Base-by-base conservation (phyloP, 1,140 invertebrate genomes). In the Bombus polaris region DNA sequence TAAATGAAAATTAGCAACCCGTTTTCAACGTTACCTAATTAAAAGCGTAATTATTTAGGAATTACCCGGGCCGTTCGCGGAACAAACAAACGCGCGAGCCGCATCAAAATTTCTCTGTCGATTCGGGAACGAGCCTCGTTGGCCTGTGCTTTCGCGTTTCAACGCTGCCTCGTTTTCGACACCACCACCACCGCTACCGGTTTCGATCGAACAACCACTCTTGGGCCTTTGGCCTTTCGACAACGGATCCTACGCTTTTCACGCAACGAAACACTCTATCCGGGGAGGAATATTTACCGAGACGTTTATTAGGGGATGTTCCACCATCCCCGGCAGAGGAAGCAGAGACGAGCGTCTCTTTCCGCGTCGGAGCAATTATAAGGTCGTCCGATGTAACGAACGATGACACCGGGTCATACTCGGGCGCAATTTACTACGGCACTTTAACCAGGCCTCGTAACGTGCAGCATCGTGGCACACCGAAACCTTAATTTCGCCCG, bases 21-120 rank as follows among this genome's bases (percentile, higher is more conserved):
- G 53, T 80, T 84, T 72, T 79, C 82, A 65, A 42, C 75, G 82
- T 59, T 80, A 78, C 68, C 77, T 85, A 85, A 85, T 85, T 85
- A 85, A 85, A 85, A 85, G 77, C 68, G 83, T 79, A 85, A 85
- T 85, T 85, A 85, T 85, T 85, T 80, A 71, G 76, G 32, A 80
- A 79, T 80, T 85, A 62, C 42, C 71, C 66, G 68, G 25, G 22
- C 39, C 42, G 32, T 32, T 10, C 53, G 42, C 44, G 28, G 62
- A 84, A 85, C 77, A 72, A 68, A 59, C 47, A 59, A 77, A 79
- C 74, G 28, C 28, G 6, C 35, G 53, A 65, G 37, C 68, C 28
- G 32, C 35, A n/a, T 28, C 82, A 59, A 39, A 39, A 72, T 72
- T 72, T n/a, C 70, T 72, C 70, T n/a, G 70, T 18, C 70, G 70